Conservation (phyloP, 2,888 invertebrate species). For the Drosophila incognita region DNA sequence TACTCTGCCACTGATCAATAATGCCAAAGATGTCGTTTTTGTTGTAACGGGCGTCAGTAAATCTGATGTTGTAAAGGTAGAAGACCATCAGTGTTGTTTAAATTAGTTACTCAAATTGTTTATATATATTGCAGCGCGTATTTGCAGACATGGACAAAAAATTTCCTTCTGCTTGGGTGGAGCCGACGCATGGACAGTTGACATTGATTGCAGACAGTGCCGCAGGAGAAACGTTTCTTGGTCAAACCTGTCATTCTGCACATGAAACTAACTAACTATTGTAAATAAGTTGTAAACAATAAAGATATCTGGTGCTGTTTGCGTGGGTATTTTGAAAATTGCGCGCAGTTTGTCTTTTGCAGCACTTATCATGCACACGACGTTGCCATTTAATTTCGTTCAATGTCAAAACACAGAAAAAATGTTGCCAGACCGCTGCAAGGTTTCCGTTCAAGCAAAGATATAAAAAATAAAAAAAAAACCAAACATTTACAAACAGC, state of each 20-base stretch:
- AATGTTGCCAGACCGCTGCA: constrained; percentile 27
- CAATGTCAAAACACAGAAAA: not conserved
- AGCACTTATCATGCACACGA: not conserved
- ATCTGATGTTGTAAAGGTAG: constrained; percentile 94
- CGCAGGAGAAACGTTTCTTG: constrained; percentile 39
- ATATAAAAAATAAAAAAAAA: constrained; percentile 34
- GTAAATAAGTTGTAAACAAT: constrained; percentile 5
- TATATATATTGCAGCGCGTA: constrained; percentile 88
- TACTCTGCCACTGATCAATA: constrained; percentile 95
- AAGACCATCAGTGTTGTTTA: constrained; percentile 46
- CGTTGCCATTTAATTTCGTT: constrained; percentile 30
- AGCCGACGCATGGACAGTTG: constrained; percentile 52
- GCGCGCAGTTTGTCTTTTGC: not conserved
- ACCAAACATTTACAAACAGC: constrained; percentile 29
- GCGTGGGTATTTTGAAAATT: constrained; percentile 10
- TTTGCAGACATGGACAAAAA: constrained; percentile 87
- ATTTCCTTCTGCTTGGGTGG: constrained; percentile 91
- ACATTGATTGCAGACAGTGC: constrained; percentile 49
- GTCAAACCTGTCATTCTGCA: not conserved
- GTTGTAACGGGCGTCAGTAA: constrained; percentile 94
- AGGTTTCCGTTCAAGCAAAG: constrained; percentile 31
- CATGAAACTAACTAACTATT: not conserved
- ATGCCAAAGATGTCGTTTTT: constrained; percentile 93
- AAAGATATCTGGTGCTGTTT: constrained; percentile 1
- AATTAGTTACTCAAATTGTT: not conserved